phyloP scores from a whole-genome alignment of 2,113 vertebrate species.

The Alosa alosa region DNA sequence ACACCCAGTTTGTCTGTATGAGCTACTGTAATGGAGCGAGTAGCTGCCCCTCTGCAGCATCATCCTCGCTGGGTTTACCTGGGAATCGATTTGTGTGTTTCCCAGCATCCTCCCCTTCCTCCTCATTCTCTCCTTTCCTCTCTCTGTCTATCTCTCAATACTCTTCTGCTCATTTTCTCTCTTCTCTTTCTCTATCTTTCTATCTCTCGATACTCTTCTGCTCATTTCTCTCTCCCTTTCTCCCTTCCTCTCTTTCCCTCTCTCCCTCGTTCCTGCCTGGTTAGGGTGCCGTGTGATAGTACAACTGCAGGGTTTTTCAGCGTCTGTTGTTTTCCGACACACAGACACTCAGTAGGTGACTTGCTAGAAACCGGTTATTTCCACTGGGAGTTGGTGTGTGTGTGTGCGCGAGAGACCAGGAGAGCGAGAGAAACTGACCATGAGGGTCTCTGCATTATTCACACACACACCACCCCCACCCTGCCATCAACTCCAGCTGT shows the following conservation, averaged over 20 bases:
- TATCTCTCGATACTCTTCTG: not conserved
- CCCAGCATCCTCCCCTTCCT: not conserved
- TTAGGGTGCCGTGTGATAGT: no score
- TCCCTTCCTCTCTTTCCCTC: not conserved
- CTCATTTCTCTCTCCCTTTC: not conserved
- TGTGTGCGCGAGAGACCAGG: not conserved
- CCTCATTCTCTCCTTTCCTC: not conserved
- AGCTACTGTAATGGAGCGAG: no score
- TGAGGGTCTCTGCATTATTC: conserved; percentile 33
- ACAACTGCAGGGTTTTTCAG: not conserved
- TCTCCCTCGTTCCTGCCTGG: not conserved
- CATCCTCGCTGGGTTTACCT: not conserved
- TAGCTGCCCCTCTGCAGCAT: not conserved
- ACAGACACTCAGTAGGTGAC: not conserved
- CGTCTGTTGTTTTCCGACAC: not conserved
- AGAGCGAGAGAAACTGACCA: not conserved
- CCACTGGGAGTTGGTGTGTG: not conserved
- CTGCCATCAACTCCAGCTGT: conserved; percentile 27
- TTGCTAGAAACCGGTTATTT: not conserved
- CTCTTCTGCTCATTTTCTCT: not conserved
- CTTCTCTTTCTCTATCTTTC: not conserved
- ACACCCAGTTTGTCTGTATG: no score
- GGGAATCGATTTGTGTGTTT: not conserved
- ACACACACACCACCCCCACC: conserved; percentile 15
- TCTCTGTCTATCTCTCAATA: not conserved